Percentiles rank a stretch among this genome's conserved stretches.
Evolutionary conservation across 2,113 vertebrate species (phyloP).

Genomic region (Vicugna pacos): DNA sequence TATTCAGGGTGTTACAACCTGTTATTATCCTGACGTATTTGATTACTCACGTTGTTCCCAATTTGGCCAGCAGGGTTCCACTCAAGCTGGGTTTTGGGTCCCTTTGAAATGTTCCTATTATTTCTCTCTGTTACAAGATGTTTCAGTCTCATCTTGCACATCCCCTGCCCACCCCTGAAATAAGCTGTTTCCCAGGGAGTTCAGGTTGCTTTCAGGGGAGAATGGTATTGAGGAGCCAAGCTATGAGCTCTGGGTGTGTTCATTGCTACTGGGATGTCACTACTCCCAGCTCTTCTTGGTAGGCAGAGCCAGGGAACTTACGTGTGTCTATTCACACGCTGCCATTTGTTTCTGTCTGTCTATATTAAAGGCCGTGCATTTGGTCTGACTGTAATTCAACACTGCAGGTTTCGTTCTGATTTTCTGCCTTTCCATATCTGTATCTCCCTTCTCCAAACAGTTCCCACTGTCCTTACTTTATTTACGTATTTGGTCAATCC

Average conservation of each 20-base stretch:
- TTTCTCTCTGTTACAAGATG: background rate
- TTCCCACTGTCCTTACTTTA: background rate
- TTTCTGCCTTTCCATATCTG: background rate
- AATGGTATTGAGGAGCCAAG: background rate
- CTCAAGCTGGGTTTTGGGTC: background rate
- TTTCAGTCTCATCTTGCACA: background rate
- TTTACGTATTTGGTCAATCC: background rate
- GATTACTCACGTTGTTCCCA: background rate
- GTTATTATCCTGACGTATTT: background rate
- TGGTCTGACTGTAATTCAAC: background rate
- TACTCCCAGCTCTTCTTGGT: background rate
- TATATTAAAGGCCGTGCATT: background rate
- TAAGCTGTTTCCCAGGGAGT: background rate
- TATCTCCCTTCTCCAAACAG: background rate
- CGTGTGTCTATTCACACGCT: background rate
- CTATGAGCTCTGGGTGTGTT: background rate
- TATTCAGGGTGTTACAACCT: background rate
- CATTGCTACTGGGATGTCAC: background rate
- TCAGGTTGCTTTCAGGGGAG: background rate
- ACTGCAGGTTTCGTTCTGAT: background rate
- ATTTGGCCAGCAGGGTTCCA: fast-evolving
- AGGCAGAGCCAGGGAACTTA: background rate
- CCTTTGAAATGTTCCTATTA: background rate
- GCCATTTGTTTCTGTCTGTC: background rate
- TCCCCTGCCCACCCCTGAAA: background rate